Evolutionary conservation across 2,888 invertebrate species (phyloP), one percentile per base, ranked within the genome.

Genomic region (Chydorus sphaericus): DNA sequence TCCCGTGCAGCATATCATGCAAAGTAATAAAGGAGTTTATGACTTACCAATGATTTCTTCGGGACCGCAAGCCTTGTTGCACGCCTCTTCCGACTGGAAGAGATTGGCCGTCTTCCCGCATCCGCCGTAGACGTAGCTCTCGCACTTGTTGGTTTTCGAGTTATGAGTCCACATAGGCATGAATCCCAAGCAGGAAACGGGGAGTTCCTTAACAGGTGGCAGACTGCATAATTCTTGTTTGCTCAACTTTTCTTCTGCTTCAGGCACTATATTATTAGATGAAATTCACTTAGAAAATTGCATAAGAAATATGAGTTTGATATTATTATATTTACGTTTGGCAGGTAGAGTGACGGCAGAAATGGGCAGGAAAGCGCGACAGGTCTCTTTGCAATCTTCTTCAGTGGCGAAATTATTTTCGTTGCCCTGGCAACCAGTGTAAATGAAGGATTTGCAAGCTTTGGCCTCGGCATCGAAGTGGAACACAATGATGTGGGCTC

Each of bases 31-130:
- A 38, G 23, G 10, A 23, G 1, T n/a, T 10, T 38, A 18, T 38
- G 38, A 18, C 39, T 39, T 39, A 39, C 39, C 39, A 39, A 8
- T 16, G 39, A 23, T 18, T 10, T n/a, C n/a, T n/a, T 44, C 30
- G 11, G 52, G n/a, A 7, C 51, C 53, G 18, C 57, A 57, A 10
- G 31, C 28, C 7, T 18, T 26, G 20, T 37, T 16, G 23, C 57
- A 57, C 14, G 31, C 39, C 23, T 54, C 55, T 55, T 56, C 54
- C 26, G 51, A 44, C 20, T 18, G 20, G 44, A 58, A 58, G 31
- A 58, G 50, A 28, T 58, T 58, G 5, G 37, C 55, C 18, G 58
- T 58, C n/a, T 29, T 37, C 6, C 38, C 56, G 29, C 58, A 58
- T 11, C 58, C 58, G 6, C 58, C 58, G 28, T 58, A 58, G 18